Conservation (phyloP, 1,140 invertebrate species). For the Drosophila gunungcola region DNA sequence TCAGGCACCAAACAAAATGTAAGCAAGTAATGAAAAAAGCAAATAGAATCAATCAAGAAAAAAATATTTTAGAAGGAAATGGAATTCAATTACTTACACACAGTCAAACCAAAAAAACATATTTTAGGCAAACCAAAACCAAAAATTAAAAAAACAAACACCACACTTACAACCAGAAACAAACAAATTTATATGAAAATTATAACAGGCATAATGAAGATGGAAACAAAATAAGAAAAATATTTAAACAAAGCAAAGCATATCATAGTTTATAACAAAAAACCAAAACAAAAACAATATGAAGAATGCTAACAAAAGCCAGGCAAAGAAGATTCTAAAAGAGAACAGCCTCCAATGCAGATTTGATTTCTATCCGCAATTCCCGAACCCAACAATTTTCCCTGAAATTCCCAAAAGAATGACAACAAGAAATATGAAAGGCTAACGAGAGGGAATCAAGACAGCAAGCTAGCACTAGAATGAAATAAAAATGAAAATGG, state of each 20-base stretch:
- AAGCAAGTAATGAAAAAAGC: slow-evolving; percentile 57
- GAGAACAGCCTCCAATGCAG: slow-evolving; percentile 11
- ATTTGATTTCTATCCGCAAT: slow-evolving; percentile 23
- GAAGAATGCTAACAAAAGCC: slow-evolving; percentile 18
- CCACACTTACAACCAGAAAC: slow-evolving; percentile 7
- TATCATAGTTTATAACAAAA: slow-evolving; percentile 80
- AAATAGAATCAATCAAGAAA: slow-evolving; percentile 51
- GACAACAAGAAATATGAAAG: not conserved
- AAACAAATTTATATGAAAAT: slow-evolving; percentile 52
- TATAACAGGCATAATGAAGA: slow-evolving; percentile 32
- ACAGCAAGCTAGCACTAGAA: slow-evolving; percentile 23
- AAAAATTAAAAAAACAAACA: slow-evolving; percentile 1
- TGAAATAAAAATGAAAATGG: slow-evolving; percentile 3
- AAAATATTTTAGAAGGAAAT: slow-evolving; percentile 65
- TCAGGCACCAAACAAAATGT: slow-evolving; percentile 83
- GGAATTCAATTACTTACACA: slow-evolving; percentile 42
- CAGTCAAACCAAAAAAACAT: slow-evolving; percentile 41
- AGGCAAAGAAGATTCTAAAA: slow-evolving; percentile 20
- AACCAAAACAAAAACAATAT: slow-evolving; percentile 20
- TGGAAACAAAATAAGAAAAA: slow-evolving; percentile 55
- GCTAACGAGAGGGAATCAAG: slow-evolving; percentile 51
- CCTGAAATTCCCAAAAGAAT: not conserved
- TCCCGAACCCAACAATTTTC: not conserved
- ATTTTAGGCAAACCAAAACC: slow-evolving; percentile 68
- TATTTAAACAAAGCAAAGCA: slow-evolving; percentile 82